These are phyloP conservation scores for Amblyopsis hoosieri DNA, from an alignment of 2,797 vertebrate species.

Conservation along the genomic window DNA sequence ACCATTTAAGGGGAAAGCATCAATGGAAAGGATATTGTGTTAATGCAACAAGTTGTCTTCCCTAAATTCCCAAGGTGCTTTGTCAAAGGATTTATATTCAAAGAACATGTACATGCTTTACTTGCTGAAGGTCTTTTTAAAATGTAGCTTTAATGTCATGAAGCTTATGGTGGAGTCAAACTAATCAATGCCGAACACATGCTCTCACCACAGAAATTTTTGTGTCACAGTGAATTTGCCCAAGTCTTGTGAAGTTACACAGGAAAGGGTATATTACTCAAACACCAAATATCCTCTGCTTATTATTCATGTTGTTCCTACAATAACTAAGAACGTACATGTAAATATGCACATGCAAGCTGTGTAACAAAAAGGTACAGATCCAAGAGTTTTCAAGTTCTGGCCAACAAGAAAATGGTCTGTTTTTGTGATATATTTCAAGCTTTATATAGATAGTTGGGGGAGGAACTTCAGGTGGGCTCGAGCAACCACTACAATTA, in stretches of 20 bases:
- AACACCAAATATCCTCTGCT: too few relatives aligned
- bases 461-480: conserved; percentile 65
- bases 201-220: too few relatives aligned
- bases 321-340: neutral
- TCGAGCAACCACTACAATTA: conserved; percentile 67
- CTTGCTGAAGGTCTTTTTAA: too few relatives aligned
- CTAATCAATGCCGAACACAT: neutral
- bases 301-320: neutral
- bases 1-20: conserved; percentile 11
- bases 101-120: neutral
- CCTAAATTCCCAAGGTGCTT: neutral
- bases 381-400: conserved; percentile 33
- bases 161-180: neutral
- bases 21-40: conserved; percentile 8
- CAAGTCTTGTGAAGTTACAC: too few relatives aligned
- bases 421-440: conserved; percentile 39
- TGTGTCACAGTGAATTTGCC: too few relatives aligned
- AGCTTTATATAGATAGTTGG: conserved; percentile 60
- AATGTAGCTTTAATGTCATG: neutral
- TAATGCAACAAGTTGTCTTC: neutral
- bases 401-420: conserved; percentile 25
- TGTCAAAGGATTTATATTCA: neutral
- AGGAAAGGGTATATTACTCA: too few relatives aligned
- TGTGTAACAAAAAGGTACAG: conserved; percentile 11
- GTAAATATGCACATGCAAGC: neutral